A percentile compares a stretch with the other conserved stretches of the same genome.
phyloP scores from a whole-genome alignment of 2,888 invertebrate genomes.

The Drosophila lutescens region DNA sequence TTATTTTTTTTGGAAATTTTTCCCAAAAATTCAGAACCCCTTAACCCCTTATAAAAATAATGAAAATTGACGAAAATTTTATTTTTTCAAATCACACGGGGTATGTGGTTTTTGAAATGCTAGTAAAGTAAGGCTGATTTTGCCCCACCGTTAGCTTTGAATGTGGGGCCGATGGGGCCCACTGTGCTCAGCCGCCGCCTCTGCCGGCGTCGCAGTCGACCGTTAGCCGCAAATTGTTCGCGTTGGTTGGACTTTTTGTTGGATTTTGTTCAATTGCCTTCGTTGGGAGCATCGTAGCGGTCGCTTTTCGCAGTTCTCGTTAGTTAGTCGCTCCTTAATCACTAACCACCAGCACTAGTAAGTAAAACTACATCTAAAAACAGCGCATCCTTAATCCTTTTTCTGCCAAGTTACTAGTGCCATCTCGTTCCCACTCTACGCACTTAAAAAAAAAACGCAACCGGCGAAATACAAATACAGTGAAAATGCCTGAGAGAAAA shows the following conservation, averaged over 20 bases:
- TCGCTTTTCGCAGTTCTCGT: constrained; percentile 14
- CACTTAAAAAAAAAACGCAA: neutral
- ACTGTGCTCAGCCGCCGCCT: constrained; percentile 23
- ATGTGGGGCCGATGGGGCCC: neutral
- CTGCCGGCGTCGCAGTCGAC: constrained; percentile 6
- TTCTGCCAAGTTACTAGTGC: neutral
- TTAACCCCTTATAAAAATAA: too few species aligned
- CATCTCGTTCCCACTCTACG: neutral
- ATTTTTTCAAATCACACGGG: too few species aligned
- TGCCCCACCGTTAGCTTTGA: too few species aligned
- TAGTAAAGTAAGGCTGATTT: too few species aligned
- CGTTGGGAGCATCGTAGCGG: constrained; percentile 42
- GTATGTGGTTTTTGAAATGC: too few species aligned
- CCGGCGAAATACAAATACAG: constrained; percentile 16
- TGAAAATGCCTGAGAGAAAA: neutral
- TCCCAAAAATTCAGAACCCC: too few species aligned
- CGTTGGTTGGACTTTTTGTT: constrained; percentile 2
- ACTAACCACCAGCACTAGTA: constrained; percentile 4
- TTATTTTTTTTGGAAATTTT: too few species aligned
- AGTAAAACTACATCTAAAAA: constrained; percentile 4
- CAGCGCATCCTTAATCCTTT: neutral
- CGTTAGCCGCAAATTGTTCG: constrained; percentile 14
- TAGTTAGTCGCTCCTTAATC: constrained; percentile 8
- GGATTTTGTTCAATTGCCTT: constrained; percentile 21
- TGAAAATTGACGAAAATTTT: too few species aligned